phyloP scores from a whole-genome alignment of 2,888 invertebrate genomes.

The Acleris emargana region DNA sequence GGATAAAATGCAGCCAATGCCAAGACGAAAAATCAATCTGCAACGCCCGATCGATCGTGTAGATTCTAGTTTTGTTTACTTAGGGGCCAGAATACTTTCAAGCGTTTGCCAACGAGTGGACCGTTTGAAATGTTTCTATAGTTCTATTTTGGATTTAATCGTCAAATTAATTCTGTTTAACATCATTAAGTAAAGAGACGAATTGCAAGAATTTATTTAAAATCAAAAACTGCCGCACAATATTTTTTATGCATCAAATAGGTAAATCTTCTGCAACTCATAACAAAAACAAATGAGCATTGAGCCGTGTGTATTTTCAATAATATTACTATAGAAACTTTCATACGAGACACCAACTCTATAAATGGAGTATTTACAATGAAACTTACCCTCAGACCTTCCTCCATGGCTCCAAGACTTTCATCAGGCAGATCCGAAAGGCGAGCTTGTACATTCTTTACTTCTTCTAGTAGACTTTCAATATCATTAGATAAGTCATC shows the following conservation, averaged over 20 bases:
- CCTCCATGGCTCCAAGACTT: constrained; percentile 88
- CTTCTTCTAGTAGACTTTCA: constrained; percentile 87
- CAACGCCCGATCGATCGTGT: constrained; percentile 35
- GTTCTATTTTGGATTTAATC: background rate
- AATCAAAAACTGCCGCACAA: no score
- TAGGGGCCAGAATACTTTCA: constrained; percentile 47
- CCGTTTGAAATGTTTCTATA: constrained; percentile 47
- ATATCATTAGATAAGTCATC: constrained; percentile 87
- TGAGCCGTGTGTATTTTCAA: background rate
- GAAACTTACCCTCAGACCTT: constrained; percentile 87
- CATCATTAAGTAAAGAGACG: no score
- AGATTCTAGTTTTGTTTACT: constrained; percentile 73
- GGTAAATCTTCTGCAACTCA: no score
- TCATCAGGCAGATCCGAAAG: constrained; percentile 87
- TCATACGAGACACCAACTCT: constrained; percentile 1
- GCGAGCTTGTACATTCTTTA: constrained; percentile 86
- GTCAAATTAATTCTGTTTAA: background rate
- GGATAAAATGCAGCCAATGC: constrained; percentile 45
- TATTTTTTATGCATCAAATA: no score
- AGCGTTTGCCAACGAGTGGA: constrained; percentile 42
- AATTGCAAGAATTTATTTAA: no score
- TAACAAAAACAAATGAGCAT: no score
- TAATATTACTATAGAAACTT: constrained; percentile 20
- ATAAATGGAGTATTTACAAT: constrained; percentile 50
- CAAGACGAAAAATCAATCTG: constrained; percentile 36